phyloP scores from a whole-genome alignment of 2,888 invertebrate species.

The Hylaea fasciaria region DNA sequence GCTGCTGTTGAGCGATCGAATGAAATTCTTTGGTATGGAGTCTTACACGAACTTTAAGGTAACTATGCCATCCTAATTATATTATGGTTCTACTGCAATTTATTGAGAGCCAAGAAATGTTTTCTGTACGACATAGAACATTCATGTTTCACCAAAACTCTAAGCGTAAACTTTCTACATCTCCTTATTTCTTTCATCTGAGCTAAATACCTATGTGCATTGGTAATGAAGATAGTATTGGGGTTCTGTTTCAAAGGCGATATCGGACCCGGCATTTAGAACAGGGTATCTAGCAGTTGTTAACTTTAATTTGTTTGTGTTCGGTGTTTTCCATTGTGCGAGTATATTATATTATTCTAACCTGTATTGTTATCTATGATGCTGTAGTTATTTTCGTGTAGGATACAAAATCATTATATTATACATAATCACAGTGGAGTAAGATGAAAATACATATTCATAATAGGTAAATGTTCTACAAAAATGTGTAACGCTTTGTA shows the following conservation, averaged over 20 bases:
- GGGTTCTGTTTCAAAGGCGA: conserved; percentile 12
- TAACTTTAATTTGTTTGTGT: neutral
- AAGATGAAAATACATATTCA: too few species aligned
- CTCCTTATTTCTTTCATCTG: conserved; percentile 6
- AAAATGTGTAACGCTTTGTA: too few species aligned
- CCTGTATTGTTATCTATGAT: conserved; percentile 1
- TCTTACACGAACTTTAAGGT: too few species aligned
- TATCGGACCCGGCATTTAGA: conserved; percentile 5
- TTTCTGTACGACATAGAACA: neutral
- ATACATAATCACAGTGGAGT: too few species aligned
- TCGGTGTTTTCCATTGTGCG: neutral
- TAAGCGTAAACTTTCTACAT: neutral
- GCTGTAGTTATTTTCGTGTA: too few species aligned
- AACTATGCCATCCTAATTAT: too few species aligned
- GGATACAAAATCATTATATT: too few species aligned
- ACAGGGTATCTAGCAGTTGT: neutral
- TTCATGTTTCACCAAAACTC: neutral
- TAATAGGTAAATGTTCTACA: too few species aligned
- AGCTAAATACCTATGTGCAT: conserved; percentile 18
- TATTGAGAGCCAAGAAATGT: too few species aligned
- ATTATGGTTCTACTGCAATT: too few species aligned
- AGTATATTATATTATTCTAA: neutral
- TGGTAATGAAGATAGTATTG: conserved; percentile 17
- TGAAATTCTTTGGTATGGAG: too few species aligned
- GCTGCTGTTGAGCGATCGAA: too few species aligned